Conservation (phyloP, 2,797 vertebrate species). For the Pelochelys cantorii region DNA sequence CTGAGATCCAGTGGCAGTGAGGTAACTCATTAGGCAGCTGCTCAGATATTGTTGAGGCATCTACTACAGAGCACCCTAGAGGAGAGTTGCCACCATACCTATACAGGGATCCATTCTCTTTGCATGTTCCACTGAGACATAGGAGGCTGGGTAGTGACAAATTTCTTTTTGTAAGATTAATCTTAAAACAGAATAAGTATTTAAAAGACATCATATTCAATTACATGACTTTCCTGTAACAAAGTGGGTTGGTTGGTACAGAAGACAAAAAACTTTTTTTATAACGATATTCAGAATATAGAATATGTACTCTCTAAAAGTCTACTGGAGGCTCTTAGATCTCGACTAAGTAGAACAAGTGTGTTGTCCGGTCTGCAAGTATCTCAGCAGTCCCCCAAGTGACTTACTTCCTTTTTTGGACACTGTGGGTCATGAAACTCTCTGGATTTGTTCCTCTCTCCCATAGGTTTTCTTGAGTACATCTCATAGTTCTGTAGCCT, state of each 20-base stretch:
- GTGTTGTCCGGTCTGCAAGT: background rate
- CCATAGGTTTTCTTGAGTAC: background rate
- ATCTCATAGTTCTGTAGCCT: background rate
- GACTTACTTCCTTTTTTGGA: background rate
- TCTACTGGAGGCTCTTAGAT: background rate
- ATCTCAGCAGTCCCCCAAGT: background rate
- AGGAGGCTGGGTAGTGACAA: background rate
- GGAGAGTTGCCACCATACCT: accelerated
- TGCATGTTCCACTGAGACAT: background rate
- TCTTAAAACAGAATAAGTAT: background rate
- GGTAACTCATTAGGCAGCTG: accelerated
- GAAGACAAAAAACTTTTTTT: background rate
- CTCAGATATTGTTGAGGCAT: background rate
- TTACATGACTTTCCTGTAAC: background rate
- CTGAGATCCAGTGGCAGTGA: background rate
- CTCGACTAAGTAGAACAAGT: accelerated
- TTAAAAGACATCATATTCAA: background rate
- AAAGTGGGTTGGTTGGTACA: background rate
- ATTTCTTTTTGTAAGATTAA: background rate
- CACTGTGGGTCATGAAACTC: background rate
- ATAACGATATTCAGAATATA: background rate
- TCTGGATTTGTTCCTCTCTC: background rate
- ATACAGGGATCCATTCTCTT: accelerated
- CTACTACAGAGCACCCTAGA: background rate
- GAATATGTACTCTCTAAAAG: background rate